phyloP scores from a whole-genome alignment of 53 echinoderm and acorn worm genomes.

The Luidia sarsii region DNA sequence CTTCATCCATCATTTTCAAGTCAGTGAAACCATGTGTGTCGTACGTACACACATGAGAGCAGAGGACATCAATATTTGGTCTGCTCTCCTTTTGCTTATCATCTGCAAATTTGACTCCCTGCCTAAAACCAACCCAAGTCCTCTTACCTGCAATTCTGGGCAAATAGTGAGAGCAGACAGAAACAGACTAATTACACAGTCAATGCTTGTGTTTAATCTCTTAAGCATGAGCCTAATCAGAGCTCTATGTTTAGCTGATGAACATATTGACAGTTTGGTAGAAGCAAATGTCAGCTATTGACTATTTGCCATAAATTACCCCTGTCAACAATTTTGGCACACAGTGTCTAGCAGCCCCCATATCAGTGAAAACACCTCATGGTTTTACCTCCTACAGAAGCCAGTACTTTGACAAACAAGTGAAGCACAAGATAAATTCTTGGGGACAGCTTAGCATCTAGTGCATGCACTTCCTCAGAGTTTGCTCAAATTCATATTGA shows the following conservation, averaged over 20 bases:
- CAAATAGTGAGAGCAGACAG: background rate
- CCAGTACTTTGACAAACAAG: no score
- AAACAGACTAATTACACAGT: constrained; percentile 9
- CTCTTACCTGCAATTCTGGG: background rate
- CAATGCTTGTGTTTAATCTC: background rate
- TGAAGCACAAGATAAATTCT: no score
- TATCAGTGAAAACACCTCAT: no score
- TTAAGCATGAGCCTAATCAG: background rate
- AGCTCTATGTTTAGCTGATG: constrained; percentile 31
- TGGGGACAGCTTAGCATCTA: no score
- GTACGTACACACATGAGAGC: no score
- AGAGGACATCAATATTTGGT: constrained; percentile 49
- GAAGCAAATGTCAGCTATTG: constrained; percentile 10
- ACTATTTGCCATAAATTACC: constrained; percentile 18
- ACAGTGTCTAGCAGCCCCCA: no score
- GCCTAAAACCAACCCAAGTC: constrained; percentile 13
- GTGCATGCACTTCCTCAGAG: no score
- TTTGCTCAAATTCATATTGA: no score
- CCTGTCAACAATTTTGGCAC: constrained; percentile 27
- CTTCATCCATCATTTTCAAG: no score
- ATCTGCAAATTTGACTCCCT: constrained; percentile 38
- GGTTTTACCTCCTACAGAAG: no score
- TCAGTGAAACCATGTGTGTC: no score
- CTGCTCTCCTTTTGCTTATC: constrained; percentile 21
- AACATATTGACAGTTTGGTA: constrained; percentile 31